Base-by-base conservation (phyloP, 2,888 invertebrate genomes). In the Stenotaenia linearis region DNA sequence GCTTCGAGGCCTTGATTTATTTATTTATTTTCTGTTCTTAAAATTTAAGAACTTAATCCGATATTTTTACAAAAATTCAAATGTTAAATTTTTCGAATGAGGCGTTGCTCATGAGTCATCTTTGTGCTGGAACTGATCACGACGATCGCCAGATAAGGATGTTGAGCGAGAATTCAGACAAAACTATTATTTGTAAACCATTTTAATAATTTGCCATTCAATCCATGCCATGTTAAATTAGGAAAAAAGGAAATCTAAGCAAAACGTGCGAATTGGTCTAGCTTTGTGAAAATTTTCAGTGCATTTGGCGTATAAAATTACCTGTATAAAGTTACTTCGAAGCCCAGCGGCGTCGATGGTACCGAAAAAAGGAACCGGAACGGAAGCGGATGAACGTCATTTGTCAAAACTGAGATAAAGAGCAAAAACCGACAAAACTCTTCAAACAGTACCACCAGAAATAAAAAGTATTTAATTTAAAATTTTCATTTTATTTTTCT, bases 61-160 rank as follows among this genome's bases (percentile, higher is more conserved):
- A 50, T 50, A 5, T n/a, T 50, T n/a, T 1, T 18, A n/a, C 1
- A 7, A 18, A 50, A 50, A 32, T 32, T 50, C 18, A 18, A 6
- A 4, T 21, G 50, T 50, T 50, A 6, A n/a, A 50, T 50, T 18
- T 50, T 50, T 50, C 50, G 50, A 50, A 50, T 50, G 69, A 69
- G 69, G 69, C 69, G 69, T 69, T n/a, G 69, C 69, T 28, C 28
- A 6, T 69, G 69, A 69, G 69, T 69, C 69, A 69, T 69, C 69
- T 69, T 69, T 69, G 69, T 69, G 69, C 69, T 69, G 10, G 28
- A 1, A 69, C 25, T n/a, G 69, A 69, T 69, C 28, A 69, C 28
- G 69, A 69, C 69, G 25, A 69, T 69, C 15, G 28, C 69, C 69
- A 69, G 69, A 69, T 69, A 69, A 69, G 69, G 69, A 28, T 69